These are phyloP conservation scores for Brenthis ino DNA, from an alignment of 2,888 invertebrate species.

Conservation along the genomic window DNA sequence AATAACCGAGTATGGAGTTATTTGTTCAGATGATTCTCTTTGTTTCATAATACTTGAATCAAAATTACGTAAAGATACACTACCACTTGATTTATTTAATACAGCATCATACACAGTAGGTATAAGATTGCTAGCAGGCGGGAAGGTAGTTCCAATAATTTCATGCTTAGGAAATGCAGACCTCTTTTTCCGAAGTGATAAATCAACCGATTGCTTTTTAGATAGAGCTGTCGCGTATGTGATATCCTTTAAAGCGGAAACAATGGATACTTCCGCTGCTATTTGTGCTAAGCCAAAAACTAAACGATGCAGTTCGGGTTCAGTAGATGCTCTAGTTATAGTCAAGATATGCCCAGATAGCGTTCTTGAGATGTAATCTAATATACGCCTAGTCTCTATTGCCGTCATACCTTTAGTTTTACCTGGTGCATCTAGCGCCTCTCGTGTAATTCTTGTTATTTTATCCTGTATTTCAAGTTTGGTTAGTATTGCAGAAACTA, in stretches of 20 bases:
- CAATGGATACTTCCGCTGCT: constrained; percentile 74
- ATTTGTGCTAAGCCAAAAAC: constrained; percentile 77
- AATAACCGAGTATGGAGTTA: constrained; percentile 62
- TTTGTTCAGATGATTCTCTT: constrained; percentile 36
- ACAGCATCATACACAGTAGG: constrained; percentile 58
- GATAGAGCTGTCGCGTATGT: constrained; percentile 71
- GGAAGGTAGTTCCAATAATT: constrained; percentile 42
- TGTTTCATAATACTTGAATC: constrained; percentile 33
- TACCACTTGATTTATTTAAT: constrained; percentile 55
- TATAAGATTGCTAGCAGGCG: constrained; percentile 33
- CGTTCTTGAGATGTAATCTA: constrained; percentile 75
- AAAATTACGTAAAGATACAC: constrained; percentile 17
- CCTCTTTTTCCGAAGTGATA: constrained; percentile 67
- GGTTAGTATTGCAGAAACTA: constrained; percentile 70
- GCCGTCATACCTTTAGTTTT: constrained; percentile 74
- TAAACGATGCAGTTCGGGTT: constrained; percentile 72
- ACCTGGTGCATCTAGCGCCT: constrained; percentile 73
- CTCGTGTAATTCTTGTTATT: constrained; percentile 73
- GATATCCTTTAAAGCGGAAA: constrained; percentile 73
- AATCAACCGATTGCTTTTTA: constrained; percentile 73
- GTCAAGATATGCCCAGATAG: constrained; percentile 70
- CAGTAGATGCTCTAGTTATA: constrained; percentile 71
- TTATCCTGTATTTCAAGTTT: constrained; percentile 76
- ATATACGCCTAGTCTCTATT: constrained; percentile 73
- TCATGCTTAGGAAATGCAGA: constrained; percentile 44